A percentile compares a stretch with the other conserved stretches of the same genome.
phyloP scores from a whole-genome alignment of 2,797 vertebrate species.

The Malacoraja senta region DNA sequence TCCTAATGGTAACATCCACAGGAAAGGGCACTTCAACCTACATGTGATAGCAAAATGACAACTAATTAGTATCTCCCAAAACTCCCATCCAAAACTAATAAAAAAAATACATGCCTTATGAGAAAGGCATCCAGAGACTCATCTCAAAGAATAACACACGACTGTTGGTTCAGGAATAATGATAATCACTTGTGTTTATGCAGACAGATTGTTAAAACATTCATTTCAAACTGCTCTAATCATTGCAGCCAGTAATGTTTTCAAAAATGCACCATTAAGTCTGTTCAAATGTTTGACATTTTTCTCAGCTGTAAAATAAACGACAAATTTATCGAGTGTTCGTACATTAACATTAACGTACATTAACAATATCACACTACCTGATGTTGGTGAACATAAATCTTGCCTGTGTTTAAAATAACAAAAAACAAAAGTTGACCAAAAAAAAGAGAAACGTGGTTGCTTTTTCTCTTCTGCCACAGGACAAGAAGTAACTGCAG shows the following conservation, averaged over 20 bases:
- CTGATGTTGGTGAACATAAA: not conserved
- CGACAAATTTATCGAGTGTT: not conserved
- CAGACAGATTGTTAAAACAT: constrained; percentile 42
- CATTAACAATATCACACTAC: not conserved
- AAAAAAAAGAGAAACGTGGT: not conserved
- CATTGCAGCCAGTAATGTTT: constrained; percentile 3
- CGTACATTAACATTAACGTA: not conserved
- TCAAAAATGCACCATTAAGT: not conserved
- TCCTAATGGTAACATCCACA: constrained; percentile 42
- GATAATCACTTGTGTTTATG: constrained; percentile 46
- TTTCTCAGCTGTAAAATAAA: not conserved
- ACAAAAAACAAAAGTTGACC: not conserved
- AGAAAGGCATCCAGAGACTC: constrained; percentile 44
- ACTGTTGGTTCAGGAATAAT: constrained; percentile 52
- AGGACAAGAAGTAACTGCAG: not conserved
- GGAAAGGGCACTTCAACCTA: constrained; percentile 49
- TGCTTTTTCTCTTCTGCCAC: not conserved
- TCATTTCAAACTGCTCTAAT: constrained; percentile 22
- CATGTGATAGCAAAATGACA: constrained; percentile 48
- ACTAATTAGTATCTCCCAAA: constrained; percentile 42
- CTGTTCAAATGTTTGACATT: constrained; percentile 22
- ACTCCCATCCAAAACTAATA: constrained; percentile 51
- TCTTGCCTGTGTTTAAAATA: not conserved
- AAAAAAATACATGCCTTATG: constrained; percentile 48
- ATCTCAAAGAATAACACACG: constrained; percentile 48